phyloP scores from a whole-genome alignment of 2,113 vertebrate species.

The Engystomops pustulosus region DNA sequence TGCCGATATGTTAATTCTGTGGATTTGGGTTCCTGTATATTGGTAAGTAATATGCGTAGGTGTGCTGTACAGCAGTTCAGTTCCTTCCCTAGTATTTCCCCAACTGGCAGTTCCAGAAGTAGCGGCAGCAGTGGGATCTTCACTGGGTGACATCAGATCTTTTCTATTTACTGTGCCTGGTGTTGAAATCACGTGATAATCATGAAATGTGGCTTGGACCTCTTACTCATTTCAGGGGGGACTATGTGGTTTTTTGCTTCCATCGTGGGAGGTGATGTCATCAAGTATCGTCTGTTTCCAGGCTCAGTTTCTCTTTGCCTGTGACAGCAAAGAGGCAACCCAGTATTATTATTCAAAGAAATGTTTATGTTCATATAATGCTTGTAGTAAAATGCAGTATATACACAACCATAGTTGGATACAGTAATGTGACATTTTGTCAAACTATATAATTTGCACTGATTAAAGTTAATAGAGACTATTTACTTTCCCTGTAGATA shows the following conservation, averaged over 20 bases:
- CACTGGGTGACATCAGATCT: constrained; percentile 38
- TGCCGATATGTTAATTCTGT: not conserved
- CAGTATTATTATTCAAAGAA: not conserved
- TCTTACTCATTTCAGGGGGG: constrained; percentile 57
- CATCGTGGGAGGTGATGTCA: constrained; percentile 57
- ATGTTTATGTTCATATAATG: too few relatives aligned
- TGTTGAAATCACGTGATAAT: constrained; percentile 60
- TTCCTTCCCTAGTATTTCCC: constrained; percentile 44
- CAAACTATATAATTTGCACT: too few relatives aligned
- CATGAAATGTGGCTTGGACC: constrained; percentile 55
- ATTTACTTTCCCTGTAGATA: too few relatives aligned
- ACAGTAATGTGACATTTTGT: too few relatives aligned
- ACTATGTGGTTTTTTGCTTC: constrained; percentile 53
- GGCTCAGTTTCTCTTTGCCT: constrained; percentile 28
- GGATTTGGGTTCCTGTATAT: not conserved
- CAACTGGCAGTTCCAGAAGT: constrained; percentile 11
- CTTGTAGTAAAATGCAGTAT: too few relatives aligned
- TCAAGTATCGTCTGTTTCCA: constrained; percentile 46
- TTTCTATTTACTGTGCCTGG: constrained; percentile 56
- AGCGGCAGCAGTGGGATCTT: constrained; percentile 49
- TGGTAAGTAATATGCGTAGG: constrained; percentile 4
- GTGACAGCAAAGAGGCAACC: not conserved
- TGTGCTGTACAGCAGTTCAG: not conserved
- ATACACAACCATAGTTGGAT: too few relatives aligned
- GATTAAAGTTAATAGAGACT: too few relatives aligned